Conservation (phyloP, 2,113 vertebrate genomes). For the Taurulus bubalis region DNA sequence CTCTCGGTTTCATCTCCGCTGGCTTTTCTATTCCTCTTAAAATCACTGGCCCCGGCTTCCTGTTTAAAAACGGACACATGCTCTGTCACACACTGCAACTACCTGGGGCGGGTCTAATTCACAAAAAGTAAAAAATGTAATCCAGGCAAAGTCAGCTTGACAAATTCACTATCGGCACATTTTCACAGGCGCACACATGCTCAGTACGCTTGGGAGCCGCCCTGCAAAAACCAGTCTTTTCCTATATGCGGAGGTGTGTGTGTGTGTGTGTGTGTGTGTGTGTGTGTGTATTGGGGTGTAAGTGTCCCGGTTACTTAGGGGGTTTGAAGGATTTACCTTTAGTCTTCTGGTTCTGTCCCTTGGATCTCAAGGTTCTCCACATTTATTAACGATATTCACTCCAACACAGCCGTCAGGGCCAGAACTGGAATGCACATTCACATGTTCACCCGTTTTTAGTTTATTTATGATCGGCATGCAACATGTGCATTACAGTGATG, state of each 20-base stretch:
- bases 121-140: neutral
- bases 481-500: neutral
- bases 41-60: constrained; percentile 12
- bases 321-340: neutral
- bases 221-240: neutral
- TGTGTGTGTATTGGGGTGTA: too few relatives aligned
- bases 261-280: too few relatives aligned
- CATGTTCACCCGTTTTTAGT: neutral
- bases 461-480: neutral
- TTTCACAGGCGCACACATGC: neutral
- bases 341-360: neutral
- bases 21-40: constrained; percentile 27
- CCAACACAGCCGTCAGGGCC: neutral
- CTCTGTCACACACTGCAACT: constrained; percentile 11
- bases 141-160: neutral
- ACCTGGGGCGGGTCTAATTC: neutral
- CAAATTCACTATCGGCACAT: neutral
- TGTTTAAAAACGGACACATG: constrained; percentile 8
- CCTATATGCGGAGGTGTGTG: neutral
- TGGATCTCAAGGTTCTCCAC: neutral
- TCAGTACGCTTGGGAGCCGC: neutral
- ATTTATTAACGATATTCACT: neutral
- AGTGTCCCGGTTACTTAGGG: neutral
- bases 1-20: constrained; percentile 4
- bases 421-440: too few relatives aligned